Evolutionary conservation across 2,113 vertebrate genomes (phyloP).

Genomic region (Laticauda laticaudata): DNA sequence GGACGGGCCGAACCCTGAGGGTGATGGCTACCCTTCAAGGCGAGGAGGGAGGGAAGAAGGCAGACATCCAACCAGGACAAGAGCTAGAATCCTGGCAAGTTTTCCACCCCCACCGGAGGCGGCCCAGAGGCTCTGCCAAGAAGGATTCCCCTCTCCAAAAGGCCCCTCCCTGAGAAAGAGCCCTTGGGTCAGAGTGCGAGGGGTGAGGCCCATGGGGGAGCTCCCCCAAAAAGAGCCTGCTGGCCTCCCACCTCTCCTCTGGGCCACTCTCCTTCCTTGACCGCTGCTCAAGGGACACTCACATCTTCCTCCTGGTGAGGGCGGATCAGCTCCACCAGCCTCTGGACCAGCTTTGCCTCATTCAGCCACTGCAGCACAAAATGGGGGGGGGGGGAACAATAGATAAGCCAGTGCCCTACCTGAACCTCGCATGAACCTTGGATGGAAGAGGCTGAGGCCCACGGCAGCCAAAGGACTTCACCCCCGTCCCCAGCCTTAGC

Average conservation of each 20-base stretch:
- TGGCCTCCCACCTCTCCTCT: too few species aligned
- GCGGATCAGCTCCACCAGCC: slow-evolving; percentile 87
- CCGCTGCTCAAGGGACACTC: slow-evolving; percentile 47
- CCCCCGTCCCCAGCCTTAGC: not conserved
- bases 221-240: not conserved
- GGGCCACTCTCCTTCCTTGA: too few species aligned
- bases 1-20: accelerated
- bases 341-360: slow-evolving; percentile 87
- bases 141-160: not conserved
- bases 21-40: too few species aligned
- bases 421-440: not conserved
- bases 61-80: not conserved
- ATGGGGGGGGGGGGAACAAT: not conserved
- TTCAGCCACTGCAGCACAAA: slow-evolving; percentile 85
- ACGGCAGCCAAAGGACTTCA: not conserved
- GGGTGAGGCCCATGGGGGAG: not conserved
- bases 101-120: not conserved
- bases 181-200: not conserved
- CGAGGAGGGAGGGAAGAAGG: too few species aligned
- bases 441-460: too few species aligned
- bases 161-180: not conserved
- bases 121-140: not conserved
- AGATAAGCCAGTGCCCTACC: accelerated
- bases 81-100: accelerated
- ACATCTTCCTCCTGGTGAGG: slow-evolving; percentile 92